phyloP scores from a whole-genome alignment of 23 tunicate genomes.

The Ascidia mentula region DNA sequence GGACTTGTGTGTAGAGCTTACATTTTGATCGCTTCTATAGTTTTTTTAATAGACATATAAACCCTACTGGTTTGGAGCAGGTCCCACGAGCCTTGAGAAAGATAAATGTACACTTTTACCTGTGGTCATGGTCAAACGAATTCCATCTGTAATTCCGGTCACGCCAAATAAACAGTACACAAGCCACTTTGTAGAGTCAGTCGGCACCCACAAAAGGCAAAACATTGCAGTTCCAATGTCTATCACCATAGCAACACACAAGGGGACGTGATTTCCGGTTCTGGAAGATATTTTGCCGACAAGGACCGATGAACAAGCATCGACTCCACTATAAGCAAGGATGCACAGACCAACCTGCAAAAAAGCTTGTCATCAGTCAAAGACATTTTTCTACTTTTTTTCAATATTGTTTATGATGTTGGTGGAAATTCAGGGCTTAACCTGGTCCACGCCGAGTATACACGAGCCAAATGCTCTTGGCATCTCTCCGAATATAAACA shows the following conservation, averaged over 20 bases:
- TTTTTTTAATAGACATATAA: too few species aligned
- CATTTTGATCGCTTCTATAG: too few species aligned
- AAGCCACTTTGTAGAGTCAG: constrained; percentile 10
- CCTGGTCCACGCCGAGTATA: constrained; percentile 13
- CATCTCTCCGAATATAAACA: neutral
- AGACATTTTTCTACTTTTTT: too few species aligned
- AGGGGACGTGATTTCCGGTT: neutral
- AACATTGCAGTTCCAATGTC: neutral
- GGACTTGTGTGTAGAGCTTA: too few species aligned
- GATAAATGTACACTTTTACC: too few species aligned
- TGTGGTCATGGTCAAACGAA: neutral
- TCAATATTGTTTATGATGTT: too few species aligned
- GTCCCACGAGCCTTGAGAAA: too few species aligned
- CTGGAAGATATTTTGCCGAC: neutral
- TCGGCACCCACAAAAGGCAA: constrained; percentile 7
- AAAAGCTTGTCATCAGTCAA: too few species aligned
- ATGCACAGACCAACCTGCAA: constrained; percentile 22
- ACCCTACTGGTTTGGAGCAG: too few species aligned
- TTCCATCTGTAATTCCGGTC: neutral
- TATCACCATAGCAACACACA: neutral
- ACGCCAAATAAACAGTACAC: neutral
- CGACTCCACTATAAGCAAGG: neutral
- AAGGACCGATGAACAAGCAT: neutral
- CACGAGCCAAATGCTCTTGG: constrained; percentile 11
- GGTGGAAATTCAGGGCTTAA: too few species aligned